Evolutionary conservation across 2,113 vertebrate genomes (phyloP).

Genomic region (Rutilus rutilus): DNA sequence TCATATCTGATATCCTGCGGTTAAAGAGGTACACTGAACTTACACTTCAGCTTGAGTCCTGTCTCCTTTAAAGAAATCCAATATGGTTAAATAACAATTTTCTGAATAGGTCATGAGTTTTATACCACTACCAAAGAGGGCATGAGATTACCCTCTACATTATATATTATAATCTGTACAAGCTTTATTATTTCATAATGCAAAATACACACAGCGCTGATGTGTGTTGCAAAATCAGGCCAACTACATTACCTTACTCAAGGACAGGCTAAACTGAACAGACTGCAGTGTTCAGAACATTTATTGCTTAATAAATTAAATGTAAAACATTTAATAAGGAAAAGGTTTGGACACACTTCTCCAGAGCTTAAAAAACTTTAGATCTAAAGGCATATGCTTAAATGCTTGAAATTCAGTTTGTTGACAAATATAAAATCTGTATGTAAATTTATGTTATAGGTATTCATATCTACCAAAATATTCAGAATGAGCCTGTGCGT

Average conservation of each 20-base stretch:
- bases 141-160: not conserved
- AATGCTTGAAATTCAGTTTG: not conserved
- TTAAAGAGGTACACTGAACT: constrained; percentile 53
- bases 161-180: not conserved
- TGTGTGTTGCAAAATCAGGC: constrained; percentile 36
- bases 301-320: constrained; percentile 63
- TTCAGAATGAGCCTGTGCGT: not conserved
- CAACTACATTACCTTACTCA: constrained; percentile 29
- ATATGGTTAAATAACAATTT: not conserved
- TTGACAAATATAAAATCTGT: not conserved
- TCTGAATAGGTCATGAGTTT: not conserved
- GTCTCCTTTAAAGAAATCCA: not conserved
- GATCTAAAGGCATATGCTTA: constrained; percentile 38
- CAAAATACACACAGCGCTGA: not conserved
- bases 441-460: not conserved
- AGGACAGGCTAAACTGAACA: constrained; percentile 23
- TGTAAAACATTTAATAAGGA: constrained; percentile 61
- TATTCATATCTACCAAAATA: not conserved
- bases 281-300: constrained; percentile 46
- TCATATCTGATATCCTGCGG: constrained; percentile 75
- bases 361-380: not conserved
- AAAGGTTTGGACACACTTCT: not conserved
- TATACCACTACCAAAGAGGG: not conserved
- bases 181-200: not conserved
- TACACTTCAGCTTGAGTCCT: not conserved